phyloP scores from a whole-genome alignment of 2,113 vertebrate species.

The Xyrauchen texanus region DNA sequence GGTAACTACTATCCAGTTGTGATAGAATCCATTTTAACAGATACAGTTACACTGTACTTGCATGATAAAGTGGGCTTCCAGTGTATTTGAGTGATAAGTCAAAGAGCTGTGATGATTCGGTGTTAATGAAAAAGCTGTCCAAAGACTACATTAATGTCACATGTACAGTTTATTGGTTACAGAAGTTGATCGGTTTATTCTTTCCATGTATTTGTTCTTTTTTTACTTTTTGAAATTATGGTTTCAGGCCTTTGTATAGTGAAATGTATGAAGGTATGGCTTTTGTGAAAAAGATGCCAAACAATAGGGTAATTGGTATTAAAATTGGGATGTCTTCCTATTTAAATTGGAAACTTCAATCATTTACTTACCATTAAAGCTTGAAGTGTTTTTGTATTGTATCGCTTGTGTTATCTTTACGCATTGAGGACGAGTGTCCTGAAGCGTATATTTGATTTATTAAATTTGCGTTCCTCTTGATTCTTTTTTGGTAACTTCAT shows the following conservation, averaged over 20 bases:
- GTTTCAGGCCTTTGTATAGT: constrained; percentile 66
- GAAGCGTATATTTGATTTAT: constrained; percentile 81
- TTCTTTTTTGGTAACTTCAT: constrained; percentile 46
- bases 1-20: neutral
- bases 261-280: constrained; percentile 62
- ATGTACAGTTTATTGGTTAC: constrained; percentile 18
- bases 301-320: constrained; percentile 53
- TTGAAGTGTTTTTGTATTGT: constrained; percentile 78
- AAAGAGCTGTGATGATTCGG: constrained; percentile 15
- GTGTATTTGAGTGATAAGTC: neutral
- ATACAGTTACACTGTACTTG: constrained; percentile 11
- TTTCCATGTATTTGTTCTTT: constrained; percentile 11
- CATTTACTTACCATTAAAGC: constrained; percentile 54
- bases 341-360: constrained; percentile 54
- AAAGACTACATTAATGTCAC: constrained; percentile 5
- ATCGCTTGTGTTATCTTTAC: constrained; percentile 81
- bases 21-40: neutral
- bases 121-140: constrained; percentile 25
- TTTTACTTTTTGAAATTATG: neutral
- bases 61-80: neutral
- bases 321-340: constrained; percentile 19
- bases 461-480: constrained; percentile 84
- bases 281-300: constrained; percentile 61
- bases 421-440: constrained; percentile 76
- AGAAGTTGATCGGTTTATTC: neutral